Base-by-base conservation (phyloP, 2,888 invertebrate species). In the Bombylius discolor region DNA sequence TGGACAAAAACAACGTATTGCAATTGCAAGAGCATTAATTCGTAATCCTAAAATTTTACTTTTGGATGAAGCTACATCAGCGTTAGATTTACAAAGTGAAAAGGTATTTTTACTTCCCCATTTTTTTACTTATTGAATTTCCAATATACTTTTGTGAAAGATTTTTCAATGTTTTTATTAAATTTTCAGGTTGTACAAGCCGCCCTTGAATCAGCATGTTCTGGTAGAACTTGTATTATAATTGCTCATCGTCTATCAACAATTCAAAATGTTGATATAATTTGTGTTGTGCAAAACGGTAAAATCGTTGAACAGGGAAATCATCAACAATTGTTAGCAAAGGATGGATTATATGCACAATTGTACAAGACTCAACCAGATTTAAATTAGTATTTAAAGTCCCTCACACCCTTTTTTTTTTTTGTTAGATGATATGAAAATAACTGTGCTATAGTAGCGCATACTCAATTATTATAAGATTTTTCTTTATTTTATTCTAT, bases 171-270 rank as follows among this genome's bases (percentile, higher is more conserved):
- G 11, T 14, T 3, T n/a, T 12, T 14, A 46, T 51, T 13, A 45
- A 46, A 13, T 4, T 60, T 56, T 4, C 14, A 71, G 72, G 62
- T 89, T 56, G 91, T 93, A 0, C 92, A 92, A 77, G 85, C 85
- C 63, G 91, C 92, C 0, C 68, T 93, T 53, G 91, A 93, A 70
- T 78, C 81, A 59, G 92, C 92, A 1, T 83, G 86, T 67, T 79
- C 82, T 61, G 86, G 85, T 3, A 79, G 92, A 49, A 93, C 92
- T 0, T 88, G 87, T 67, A 83, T 93, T 57, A 85, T 89, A 48
- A 90, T 92, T 62, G 91, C 92, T 3, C 92, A 93, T 74, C 81
- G 92, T 8, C 78, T 92, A 52, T 81, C 87, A 6, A 91, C 92
- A 4, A 83, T 91, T 58, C 83, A 87, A 69, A 85, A 85, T 68